Evolutionary conservation across 2,113 vertebrate genomes (phyloP).

Genomic region (Nannobrachium achirus): DNA sequence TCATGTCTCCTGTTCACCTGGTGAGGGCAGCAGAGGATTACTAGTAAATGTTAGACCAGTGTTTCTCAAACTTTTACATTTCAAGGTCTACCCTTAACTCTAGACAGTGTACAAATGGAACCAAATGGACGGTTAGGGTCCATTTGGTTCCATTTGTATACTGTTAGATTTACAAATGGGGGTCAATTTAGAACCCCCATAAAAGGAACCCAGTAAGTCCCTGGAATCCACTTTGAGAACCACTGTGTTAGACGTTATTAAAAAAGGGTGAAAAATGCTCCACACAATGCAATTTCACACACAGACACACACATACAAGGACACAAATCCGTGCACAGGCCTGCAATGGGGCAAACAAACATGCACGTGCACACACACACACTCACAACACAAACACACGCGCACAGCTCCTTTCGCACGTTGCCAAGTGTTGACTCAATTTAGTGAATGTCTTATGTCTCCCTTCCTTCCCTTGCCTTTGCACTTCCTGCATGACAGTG

Average conservation of each 20-base stretch:
- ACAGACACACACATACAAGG: not conserved
- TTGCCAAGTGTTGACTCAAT: constrained; percentile 36
- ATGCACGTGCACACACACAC: not conserved
- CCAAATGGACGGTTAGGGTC: no score
- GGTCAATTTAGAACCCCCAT: no score
- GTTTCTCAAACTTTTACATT: no score
- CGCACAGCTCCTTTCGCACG: not conserved
- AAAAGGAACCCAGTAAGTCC: no score
- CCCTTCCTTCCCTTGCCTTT: constrained; percentile 22
- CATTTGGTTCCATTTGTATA: no score
- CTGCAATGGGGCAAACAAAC: no score
- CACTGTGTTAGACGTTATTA: no score
- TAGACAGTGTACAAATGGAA: no score
- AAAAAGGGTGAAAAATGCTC: not conserved
- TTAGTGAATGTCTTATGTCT: constrained; percentile 12
- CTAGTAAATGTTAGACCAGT: not conserved
- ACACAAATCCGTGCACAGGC: not conserved
- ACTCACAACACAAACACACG: not conserved
- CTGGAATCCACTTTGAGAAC: no score
- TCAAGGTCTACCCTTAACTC: no score
- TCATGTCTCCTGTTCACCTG: constrained; percentile 92
- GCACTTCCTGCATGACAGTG: constrained; percentile 77
- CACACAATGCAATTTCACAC: not conserved
- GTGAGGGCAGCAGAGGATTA: constrained; percentile 81
- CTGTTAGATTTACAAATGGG: no score